Percentiles rank a stretch among this genome's conserved stretches.
phyloP scores from a whole-genome alignment of 1,140 invertebrate genomes.

The Anagrus nilaparvatae region DNA sequence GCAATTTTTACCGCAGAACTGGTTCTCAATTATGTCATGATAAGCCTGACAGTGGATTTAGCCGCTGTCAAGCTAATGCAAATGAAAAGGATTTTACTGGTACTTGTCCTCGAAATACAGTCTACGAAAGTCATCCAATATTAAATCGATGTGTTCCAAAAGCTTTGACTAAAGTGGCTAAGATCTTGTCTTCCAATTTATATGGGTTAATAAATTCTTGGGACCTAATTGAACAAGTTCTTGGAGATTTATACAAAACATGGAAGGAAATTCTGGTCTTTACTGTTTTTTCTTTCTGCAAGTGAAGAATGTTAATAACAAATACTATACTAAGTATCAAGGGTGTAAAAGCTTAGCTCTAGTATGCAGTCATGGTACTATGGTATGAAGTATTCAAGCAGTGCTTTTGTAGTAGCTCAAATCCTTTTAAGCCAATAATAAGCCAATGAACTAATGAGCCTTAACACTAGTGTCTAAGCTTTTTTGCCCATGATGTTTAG shows the following conservation, averaged over 20 bases:
- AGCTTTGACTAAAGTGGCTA: slow-evolving; percentile 47
- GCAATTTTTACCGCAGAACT: slow-evolving; percentile 62
- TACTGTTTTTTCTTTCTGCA: slow-evolving; percentile 72
- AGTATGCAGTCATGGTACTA: too few species aligned
- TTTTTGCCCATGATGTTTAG: too few species aligned
- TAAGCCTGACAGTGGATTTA: slow-evolving; percentile 31
- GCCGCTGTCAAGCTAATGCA: slow-evolving; percentile 24
- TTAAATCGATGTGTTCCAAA: slow-evolving; percentile 81
- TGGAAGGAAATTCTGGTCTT: slow-evolving; percentile 79
- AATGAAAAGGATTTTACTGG: slow-evolving; percentile 49
- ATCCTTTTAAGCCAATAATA: too few species aligned
- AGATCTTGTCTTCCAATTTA: slow-evolving; percentile 55
- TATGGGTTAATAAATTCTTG: slow-evolving; percentile 77
- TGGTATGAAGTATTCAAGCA: too few species aligned
- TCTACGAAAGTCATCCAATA: slow-evolving; percentile 65
- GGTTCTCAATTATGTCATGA: slow-evolving; percentile 69
- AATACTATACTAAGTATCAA: too few species aligned
- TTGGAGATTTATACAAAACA: slow-evolving; percentile 77
- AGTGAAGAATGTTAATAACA: too few species aligned
- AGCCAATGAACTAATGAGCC: too few species aligned
- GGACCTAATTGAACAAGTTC: slow-evolving; percentile 77
- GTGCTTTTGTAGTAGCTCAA: too few species aligned
- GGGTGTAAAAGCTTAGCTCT: too few species aligned
- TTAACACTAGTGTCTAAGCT: too few species aligned
- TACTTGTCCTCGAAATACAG: slow-evolving; percentile 60